Evolutionary conservation across 2,113 vertebrate species (phyloP).

Genomic region (Actinemys pallida): DNA sequence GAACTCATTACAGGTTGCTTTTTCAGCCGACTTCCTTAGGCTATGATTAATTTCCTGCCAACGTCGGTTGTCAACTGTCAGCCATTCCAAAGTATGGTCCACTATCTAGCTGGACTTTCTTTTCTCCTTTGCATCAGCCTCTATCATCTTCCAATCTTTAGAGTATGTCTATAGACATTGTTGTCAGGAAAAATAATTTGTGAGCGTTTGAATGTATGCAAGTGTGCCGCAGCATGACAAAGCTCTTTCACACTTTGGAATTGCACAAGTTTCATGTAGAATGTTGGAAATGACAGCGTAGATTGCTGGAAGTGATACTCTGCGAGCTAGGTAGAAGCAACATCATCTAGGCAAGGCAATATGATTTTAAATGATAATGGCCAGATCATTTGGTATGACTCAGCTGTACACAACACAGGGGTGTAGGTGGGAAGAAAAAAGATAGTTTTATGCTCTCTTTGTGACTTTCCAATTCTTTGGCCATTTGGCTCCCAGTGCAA

Average conservation of each 20-base stretch:
- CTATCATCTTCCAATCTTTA: background rate
- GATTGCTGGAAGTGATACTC: background rate
- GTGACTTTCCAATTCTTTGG: background rate
- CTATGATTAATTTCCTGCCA: background rate
- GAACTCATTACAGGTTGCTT: background rate
- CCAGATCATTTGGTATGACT: background rate
- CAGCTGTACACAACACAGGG: background rate
- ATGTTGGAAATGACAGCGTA: background rate
- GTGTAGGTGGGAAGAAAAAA: background rate
- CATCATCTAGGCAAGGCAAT: background rate
- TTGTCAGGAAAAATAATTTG: background rate
- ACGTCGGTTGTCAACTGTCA: background rate
- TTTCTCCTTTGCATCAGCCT: background rate
- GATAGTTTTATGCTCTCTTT: background rate
- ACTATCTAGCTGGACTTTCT: background rate
- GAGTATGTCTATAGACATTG: background rate
- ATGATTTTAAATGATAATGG: background rate
- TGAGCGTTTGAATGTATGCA: background rate
- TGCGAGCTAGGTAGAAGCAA: background rate
- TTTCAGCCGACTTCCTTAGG: background rate
- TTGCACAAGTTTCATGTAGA: slow-evolving; percentile 4
- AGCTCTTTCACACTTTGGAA: background rate
- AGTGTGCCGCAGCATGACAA: background rate
- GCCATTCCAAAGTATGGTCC: background rate
- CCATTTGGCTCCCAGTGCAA: background rate